phyloP scores from a whole-genome alignment of 1,140 invertebrate species.

The Oncopeltus fasciatus region DNA sequence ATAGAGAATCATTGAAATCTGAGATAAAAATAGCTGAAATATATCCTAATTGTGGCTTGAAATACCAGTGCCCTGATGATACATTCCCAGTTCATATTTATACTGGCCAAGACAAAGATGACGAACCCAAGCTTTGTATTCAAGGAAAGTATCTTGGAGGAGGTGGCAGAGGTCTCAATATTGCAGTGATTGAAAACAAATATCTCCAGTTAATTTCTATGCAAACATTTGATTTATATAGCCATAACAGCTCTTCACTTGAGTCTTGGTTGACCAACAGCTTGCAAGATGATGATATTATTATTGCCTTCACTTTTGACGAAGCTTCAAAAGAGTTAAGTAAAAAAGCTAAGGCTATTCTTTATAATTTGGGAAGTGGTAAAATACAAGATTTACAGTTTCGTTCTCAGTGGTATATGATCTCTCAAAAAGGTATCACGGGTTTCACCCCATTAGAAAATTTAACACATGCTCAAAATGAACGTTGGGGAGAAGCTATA shows the following conservation, averaged over 20 bases:
- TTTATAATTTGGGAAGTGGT: slow-evolving; percentile 31
- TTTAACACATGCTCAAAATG: slow-evolving; percentile 28
- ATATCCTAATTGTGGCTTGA: slow-evolving; percentile 34
- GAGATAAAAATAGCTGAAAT: slow-evolving; percentile 25
- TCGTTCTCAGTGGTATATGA: slow-evolving; percentile 41
- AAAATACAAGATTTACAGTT: slow-evolving; percentile 40
- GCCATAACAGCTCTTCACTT: slow-evolving; percentile 23
- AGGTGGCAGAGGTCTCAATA: slow-evolving; percentile 26
- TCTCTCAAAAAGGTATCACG: slow-evolving; percentile 38
- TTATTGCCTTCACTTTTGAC: slow-evolving; percentile 27
- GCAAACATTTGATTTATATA: slow-evolving; percentile 26
- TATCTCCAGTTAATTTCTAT: slow-evolving; percentile 22
- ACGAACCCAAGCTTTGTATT: slow-evolving; percentile 35
- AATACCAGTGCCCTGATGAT: slow-evolving; percentile 28
- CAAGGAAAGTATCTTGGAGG: slow-evolving; percentile 31
- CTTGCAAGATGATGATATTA: slow-evolving; percentile 23
- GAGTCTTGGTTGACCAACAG: slow-evolving; percentile 23
- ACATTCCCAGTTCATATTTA: slow-evolving; percentile 34
- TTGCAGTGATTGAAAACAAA: slow-evolving; percentile 23
- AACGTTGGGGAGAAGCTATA: slow-evolving; percentile 25
- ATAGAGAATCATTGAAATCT: not conserved
- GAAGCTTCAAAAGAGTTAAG: slow-evolving; percentile 27
- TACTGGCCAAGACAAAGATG: slow-evolving; percentile 33
- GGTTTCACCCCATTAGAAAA: slow-evolving; percentile 39
- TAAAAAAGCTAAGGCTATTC: slow-evolving; percentile 23